Evolutionary conservation across 2,888 invertebrate species (phyloP), one percentile per base, ranked within the genome.

Genomic region (Cerceris ruficornis): DNA sequence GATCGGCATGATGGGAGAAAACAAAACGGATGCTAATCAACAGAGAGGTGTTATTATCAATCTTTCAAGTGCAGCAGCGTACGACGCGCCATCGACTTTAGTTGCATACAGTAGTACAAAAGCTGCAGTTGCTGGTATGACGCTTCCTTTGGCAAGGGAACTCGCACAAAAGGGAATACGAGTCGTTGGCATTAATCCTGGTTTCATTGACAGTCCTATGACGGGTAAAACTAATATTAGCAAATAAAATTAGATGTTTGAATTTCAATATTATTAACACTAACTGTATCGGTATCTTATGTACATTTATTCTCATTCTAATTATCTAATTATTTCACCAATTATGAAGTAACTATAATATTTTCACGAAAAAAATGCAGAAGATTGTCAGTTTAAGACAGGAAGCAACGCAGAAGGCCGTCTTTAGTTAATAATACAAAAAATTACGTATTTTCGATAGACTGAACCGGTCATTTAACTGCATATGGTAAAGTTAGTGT

Each of bases 111-210:
- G 83, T 2, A 69, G 78, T 6, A 41, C 85, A 7, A 86, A 86
- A 65, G 66, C 86, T 1, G 87, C 88, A 0, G 50, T 89, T n/a
- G 71, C 72, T 0, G 88, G 85, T 8, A 87, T 89, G 86, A 89
- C 88, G 5, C 7, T 84, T 1, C 85, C 88, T 7, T 41, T 88
- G 9, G 88, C 88, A 5, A 77, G 88, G 59, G 75, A 75, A n/a
- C 73, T 88, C 6, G 75, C 83, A 0, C 15, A 61, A 2, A 83
- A 84, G 69, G 88, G 88, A 28, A 89, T 88, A 49, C 78, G 88
- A 83, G 96, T 97, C 17, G 94, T 96, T 55, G 96, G 96, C 1
- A 95, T 98, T 87, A 97, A 97, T 14, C 97, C 97, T 84, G 97
- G 97, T 17, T 82, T 61, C 68, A 74, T 78, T n/a, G 85, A 86